These are phyloP conservation scores for Drosophila murphyi DNA, from an alignment of 1,140 invertebrate species.

Conservation along the genomic window DNA sequence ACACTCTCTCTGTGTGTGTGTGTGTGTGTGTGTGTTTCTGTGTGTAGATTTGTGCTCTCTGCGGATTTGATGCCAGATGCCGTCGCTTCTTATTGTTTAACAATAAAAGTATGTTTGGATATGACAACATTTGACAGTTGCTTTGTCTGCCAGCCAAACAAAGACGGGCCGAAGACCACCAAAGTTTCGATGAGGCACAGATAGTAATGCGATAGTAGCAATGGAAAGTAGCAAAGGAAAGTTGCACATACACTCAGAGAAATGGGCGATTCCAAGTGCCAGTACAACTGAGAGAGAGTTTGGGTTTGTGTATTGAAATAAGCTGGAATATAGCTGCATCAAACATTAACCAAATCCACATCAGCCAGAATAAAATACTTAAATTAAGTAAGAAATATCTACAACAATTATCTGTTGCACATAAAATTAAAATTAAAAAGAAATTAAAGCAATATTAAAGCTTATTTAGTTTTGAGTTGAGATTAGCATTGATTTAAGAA, in stretches of 20 bases:
- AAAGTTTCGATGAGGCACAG: slow-evolving; percentile 45
- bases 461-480: too few relatives aligned
- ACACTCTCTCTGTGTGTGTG: background rate
- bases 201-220: background rate
- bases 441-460: too few relatives aligned
- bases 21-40: background rate
- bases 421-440: too few relatives aligned
- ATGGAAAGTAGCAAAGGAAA: background rate
- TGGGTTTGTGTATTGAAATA: background rate
- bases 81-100: slow-evolving; percentile 13
- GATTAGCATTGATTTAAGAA: too few relatives aligned
- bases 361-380: too few relatives aligned
- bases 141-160: slow-evolving; percentile 48
- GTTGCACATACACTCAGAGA: background rate
- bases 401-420: too few relatives aligned
- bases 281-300: too few relatives aligned
- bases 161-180: slow-evolving; percentile 53
- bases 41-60: slow-evolving; percentile 36
- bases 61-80: slow-evolving; percentile 65
- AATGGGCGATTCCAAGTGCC: background rate
- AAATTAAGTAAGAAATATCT: too few relatives aligned
- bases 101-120: slow-evolving; percentile 46
- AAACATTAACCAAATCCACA: too few relatives aligned
- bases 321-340: too few relatives aligned
- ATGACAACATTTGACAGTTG: slow-evolving; percentile 64